Base-by-base conservation (phyloP, 2,113 vertebrate species). In the Lampris megalopsis region DNA sequence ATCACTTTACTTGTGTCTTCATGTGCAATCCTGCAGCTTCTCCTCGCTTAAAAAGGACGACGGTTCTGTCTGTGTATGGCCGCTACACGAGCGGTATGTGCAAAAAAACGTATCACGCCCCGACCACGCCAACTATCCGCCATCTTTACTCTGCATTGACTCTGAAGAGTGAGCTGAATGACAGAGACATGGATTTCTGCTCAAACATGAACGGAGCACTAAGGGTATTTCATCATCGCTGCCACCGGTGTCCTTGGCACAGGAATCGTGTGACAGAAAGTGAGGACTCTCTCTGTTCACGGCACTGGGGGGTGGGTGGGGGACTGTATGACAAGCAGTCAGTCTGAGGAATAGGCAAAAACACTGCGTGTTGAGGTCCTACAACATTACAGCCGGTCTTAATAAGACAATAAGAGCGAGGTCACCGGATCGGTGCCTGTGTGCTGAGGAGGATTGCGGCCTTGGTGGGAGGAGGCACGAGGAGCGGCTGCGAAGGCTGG, bases 401-500 rank as follows among this genome's bases (percentile, higher is more conserved):
- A 83, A 83, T 81, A 82, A 82, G 61, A 81, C 13, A 45, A 45
- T 63, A 63, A 43, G 49, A 52, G 71, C 40, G 45, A 86, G 89
- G 75, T 5, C 50, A 35, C 5, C 80, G 75, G 79, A 66, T 86
- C 45, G 48, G 41, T 65, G 76, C 61, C 24, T 61, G 50, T 36
- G 63, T 37, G 38, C 66, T 71, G 47, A 58, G 63, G 41, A 67
- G 68, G 74, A 68, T 9, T 35, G 65, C 58, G 24, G 48, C 36
- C 7, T 63, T 9, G 45, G 62, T 35, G n/a, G 77, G 70, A 52
- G 79, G 63, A 62, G 71, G 54, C 9, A 9, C 9, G 48, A 60
- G 63, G 65, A 72, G 73, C 2, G 41, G 82, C 89, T 89, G 67
- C 74, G 90, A 87, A 87, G 86, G 91, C 83, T 90, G 92, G 92